phyloP scores from a whole-genome alignment of 2,888 invertebrate species.

The Pachycephus smyrnensis region DNA sequence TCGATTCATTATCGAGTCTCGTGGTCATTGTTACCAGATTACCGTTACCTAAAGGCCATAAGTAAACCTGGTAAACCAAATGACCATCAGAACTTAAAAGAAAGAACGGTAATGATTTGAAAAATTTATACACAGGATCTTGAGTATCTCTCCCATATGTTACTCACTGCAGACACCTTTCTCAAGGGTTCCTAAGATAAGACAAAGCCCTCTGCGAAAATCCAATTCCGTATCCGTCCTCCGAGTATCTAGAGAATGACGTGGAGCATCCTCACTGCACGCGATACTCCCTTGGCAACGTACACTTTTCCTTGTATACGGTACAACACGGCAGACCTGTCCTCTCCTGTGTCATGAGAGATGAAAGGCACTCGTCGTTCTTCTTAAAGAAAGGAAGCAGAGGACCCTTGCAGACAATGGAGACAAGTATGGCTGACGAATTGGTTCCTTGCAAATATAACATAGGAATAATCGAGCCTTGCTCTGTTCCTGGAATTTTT shows the following conservation, averaged over 20 bases:
- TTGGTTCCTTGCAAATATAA: background rate
- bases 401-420: conserved; percentile 34
- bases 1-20: background rate
- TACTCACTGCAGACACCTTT: background rate
- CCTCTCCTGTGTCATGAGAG: conserved; percentile 25
- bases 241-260: background rate
- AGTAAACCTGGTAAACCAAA: background rate
- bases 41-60: background rate
- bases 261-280: background rate
- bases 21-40: background rate
- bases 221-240: background rate
- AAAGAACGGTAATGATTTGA: background rate
- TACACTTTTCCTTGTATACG: background rate
- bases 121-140: background rate
- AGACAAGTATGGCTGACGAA: background rate
- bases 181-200: background rate
- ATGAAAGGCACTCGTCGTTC: conserved; percentile 41
- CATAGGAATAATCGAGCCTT: background rate
- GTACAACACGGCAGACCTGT: background rate
- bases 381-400: conserved; percentile 37
- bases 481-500: background rate
- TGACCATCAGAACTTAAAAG: background rate
- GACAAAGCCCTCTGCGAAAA: background rate
- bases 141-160: background rate
- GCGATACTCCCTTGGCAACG: background rate